A percentile compares a stretch with the other conserved stretches of the same genome.
Conservation (phyloP, 2,113 vertebrate genomes). For the Meleagris gallopavo region DNA sequence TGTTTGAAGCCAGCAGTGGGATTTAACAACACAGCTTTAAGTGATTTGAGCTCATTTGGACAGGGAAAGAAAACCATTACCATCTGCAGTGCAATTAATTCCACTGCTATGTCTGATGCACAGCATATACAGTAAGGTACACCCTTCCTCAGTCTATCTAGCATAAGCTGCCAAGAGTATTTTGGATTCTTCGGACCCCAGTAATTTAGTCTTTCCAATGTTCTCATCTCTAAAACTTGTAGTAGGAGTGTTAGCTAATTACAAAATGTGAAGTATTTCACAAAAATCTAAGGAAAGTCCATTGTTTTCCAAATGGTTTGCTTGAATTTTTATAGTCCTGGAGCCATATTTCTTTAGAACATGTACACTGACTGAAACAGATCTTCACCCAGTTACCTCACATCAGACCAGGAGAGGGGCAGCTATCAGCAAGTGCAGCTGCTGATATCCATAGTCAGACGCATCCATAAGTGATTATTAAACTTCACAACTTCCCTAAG, state of each 20-base stretch:
- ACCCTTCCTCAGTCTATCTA: neutral
- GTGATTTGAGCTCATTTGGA: neutral
- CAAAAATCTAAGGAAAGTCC: neutral
- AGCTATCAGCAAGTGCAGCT: neutral
- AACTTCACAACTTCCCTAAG: neutral
- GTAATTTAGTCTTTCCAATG: neutral
- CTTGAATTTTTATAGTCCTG: neutral
- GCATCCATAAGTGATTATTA: fast-evolving
- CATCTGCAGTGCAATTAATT: neutral
- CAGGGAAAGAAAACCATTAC: neutral
- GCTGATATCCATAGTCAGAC: neutral
- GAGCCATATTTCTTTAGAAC: neutral
- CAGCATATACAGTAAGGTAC: neutral
- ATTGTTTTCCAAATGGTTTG: neutral
- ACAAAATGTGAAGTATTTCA: neutral
- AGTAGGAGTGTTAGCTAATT: neutral
- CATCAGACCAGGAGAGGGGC: conserved; percentile 22
- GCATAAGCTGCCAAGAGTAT: neutral
- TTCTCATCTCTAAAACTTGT: neutral
- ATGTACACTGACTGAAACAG: fast-evolving
- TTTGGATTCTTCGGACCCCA: neutral
- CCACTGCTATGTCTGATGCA: neutral
- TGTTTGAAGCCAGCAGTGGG: neutral
- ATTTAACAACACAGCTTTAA: fast-evolving
- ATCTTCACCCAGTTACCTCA: neutral